phyloP scores from a whole-genome alignment of 2,113 vertebrate species.

The Pelusios castaneus region DNA sequence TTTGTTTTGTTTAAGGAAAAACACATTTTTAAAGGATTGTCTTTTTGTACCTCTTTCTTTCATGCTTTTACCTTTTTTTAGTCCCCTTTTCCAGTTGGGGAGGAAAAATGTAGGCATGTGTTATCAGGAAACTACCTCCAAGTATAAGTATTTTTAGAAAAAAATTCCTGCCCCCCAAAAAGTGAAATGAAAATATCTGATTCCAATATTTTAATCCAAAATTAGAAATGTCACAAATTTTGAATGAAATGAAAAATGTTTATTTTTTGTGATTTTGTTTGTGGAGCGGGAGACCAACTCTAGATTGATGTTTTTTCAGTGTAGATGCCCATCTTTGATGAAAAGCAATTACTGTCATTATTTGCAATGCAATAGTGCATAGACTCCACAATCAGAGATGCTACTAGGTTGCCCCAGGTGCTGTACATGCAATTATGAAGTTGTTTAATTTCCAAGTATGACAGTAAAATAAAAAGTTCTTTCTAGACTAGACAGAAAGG shows the following conservation, averaged over 20 bases:
- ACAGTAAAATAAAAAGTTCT: background rate
- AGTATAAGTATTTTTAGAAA: background rate
- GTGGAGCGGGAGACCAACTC: rapidly evolving
- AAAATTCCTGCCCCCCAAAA: background rate
- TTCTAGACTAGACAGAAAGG: background rate
- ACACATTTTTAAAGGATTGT: background rate
- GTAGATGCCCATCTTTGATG: rapidly evolving
- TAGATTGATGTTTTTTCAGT: rapidly evolving
- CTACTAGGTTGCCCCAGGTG: background rate
- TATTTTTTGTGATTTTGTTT: background rate
- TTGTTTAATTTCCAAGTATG: constrained; percentile 36
- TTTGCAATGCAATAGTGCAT: background rate
- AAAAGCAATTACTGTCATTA: background rate
- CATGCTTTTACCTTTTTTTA: background rate
- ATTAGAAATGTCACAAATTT: background rate
- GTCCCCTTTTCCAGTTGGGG: background rate
- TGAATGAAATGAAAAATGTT: background rate
- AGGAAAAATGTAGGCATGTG: background rate
- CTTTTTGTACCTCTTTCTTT: background rate
- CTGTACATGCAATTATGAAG: background rate
- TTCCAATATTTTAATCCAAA: background rate
- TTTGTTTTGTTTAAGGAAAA: background rate
- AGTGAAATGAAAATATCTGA: background rate
- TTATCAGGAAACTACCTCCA: rapidly evolving
- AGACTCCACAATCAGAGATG: background rate